Conservation (phyloP, 2,888 invertebrate species). For the Danaus chrysippus region DNA sequence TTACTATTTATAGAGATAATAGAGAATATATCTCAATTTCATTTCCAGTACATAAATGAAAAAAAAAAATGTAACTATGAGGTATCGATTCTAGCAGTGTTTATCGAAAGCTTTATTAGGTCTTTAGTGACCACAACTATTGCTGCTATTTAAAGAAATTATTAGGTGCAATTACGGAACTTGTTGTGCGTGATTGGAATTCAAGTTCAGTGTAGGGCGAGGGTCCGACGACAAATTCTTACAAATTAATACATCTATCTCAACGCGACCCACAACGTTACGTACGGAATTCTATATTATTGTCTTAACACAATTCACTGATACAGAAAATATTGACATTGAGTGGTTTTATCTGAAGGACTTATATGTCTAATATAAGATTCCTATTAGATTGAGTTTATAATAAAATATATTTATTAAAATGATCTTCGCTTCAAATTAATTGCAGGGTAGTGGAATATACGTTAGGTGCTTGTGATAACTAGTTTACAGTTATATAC, state of each 20-base stretch:
- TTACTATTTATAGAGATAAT: slow-evolving; percentile 44
- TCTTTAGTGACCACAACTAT: slow-evolving; percentile 22
- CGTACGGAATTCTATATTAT: slow-evolving; percentile 72
- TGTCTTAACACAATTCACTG: slow-evolving; percentile 51
- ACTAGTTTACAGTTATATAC: too few relatives aligned
- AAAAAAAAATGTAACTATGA: neutral
- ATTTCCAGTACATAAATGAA: too few relatives aligned
- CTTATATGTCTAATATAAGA: slow-evolving; percentile 1
- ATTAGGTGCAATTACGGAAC: slow-evolving; percentile 77
- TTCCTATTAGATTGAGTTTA: slow-evolving; percentile 29
- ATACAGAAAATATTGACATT: slow-evolving; percentile 48
- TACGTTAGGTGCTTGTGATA: too few relatives aligned
- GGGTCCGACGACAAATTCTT: slow-evolving; percentile 77
- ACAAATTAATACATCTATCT: slow-evolving; percentile 78
- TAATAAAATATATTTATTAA: neutral
- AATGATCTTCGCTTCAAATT: too few relatives aligned
- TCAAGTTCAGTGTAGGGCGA: slow-evolving; percentile 50
- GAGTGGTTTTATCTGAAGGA: slow-evolving; percentile 38
- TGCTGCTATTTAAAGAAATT: slow-evolving; percentile 73
- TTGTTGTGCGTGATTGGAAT: slow-evolving; percentile 79
- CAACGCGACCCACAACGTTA: slow-evolving; percentile 62
- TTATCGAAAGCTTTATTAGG: slow-evolving; percentile 9
- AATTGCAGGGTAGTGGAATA: too few relatives aligned
- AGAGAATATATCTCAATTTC: too few relatives aligned
- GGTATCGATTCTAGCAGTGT: neutral